Evolutionary conservation across 1,140 invertebrate genomes (phyloP).

Genomic region (Batillaria attramentaria): DNA sequence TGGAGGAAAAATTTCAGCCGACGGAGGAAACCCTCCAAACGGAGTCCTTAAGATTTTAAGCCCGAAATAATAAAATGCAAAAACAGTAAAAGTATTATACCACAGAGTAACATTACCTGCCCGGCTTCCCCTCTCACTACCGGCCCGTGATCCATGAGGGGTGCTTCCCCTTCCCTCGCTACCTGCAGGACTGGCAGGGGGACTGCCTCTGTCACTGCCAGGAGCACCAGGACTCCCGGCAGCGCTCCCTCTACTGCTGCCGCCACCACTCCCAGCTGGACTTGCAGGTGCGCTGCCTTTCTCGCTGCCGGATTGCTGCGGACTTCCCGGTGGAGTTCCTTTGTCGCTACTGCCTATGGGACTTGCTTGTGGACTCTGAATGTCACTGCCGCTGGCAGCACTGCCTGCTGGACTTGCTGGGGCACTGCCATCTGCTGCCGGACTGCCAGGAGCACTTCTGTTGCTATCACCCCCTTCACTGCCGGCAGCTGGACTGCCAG

Average conservation of each 20-base stretch:
- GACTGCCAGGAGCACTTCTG: slow-evolving; percentile 3
- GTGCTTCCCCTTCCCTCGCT: not conserved
- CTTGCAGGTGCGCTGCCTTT: slow-evolving; percentile 12
- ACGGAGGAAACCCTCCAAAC: no score
- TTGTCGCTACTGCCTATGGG: slow-evolving; percentile 15
- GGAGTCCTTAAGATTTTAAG: no score
- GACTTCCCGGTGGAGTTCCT: slow-evolving; percentile 21
- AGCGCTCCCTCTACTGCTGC: not conserved
- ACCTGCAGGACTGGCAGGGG: slow-evolving; percentile 1
- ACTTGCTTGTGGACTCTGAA: slow-evolving; percentile 17
- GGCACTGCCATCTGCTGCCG: not conserved
- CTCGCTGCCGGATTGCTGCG: not conserved
- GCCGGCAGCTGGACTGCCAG: not conserved
- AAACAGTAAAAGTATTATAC: no score
- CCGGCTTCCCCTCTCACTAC: not conserved
- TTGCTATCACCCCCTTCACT: not conserved
- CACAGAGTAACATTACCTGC: not conserved
- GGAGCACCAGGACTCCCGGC: not conserved
- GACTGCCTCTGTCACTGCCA: slow-evolving; percentile 11
- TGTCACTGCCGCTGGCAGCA: slow-evolving; percentile 8
- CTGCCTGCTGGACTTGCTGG: slow-evolving; percentile 10
- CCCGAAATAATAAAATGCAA: no score
- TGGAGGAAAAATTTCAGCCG: no score
- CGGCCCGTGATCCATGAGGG: not conserved
- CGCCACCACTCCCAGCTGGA: slow-evolving; percentile 1